These are phyloP conservation scores for Himalopsyche phryganea DNA, from an alignment of 1,140 invertebrate species.

Conservation along the genomic window DNA sequence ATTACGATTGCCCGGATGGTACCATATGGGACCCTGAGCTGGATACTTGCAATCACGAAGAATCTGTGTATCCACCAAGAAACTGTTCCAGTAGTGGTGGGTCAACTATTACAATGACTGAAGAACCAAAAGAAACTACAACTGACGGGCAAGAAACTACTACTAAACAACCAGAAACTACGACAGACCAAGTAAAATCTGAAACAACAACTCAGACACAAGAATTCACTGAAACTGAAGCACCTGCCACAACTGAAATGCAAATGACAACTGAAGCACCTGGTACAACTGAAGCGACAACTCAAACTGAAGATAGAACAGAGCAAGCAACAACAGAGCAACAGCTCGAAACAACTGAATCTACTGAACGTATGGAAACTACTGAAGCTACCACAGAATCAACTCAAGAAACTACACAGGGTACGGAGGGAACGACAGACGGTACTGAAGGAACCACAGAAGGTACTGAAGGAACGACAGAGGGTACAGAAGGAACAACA, in stretches of 20 bases:
- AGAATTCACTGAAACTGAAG: slow-evolving; percentile 20
- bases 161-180: slow-evolving; percentile 19
- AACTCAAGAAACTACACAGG: slow-evolving; percentile 36
- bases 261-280: slow-evolving; percentile 28
- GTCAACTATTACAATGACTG: slow-evolving; percentile 30
- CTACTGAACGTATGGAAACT: no score
- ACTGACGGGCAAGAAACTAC: slow-evolving; percentile 23
- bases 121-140: slow-evolving; percentile 34
- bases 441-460: slow-evolving; percentile 37
- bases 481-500: slow-evolving; percentile 30
- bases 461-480: slow-evolving; percentile 25
- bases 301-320: slow-evolving; percentile 33
- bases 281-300: slow-evolving; percentile 27
- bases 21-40: slow-evolving; percentile 59
- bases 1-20: slow-evolving; percentile 60
- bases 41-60: slow-evolving; percentile 53
- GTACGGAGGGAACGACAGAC: slow-evolving; percentile 34
- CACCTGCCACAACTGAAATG: slow-evolving; percentile 19
- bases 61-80: slow-evolving; percentile 47
- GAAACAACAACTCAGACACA: slow-evolving; percentile 12
- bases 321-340: slow-evolving; percentile 18
- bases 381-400: slow-evolving; percentile 35
- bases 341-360: slow-evolving; percentile 28
- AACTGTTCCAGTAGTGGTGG: slow-evolving; percentile 37
- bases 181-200: slow-evolving; percentile 18